Evolutionary conservation across 2,113 vertebrate genomes (phyloP).

Genomic region (Pleuronectes platessa): DNA sequence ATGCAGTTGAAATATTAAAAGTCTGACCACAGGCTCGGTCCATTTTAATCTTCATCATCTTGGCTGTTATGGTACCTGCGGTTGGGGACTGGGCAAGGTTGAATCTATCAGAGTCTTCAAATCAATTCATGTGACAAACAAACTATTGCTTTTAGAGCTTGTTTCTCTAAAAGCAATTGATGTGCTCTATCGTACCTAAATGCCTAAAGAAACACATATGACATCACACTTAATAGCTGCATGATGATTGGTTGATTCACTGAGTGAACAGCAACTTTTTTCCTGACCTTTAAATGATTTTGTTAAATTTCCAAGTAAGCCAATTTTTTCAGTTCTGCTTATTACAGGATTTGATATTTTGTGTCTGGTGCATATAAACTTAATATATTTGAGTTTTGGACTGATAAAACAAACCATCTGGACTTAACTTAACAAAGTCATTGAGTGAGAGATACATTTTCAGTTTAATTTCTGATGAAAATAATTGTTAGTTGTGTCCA

Average conservation of each 20-base stretch:
- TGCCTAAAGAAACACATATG: neutral
- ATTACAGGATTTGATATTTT: neutral
- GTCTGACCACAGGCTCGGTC: too few species aligned
- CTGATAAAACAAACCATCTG: too few species aligned
- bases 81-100: too few species aligned
- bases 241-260: too few species aligned
- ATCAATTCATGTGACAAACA: too few species aligned
- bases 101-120: too few species aligned
- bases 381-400: too few species aligned
- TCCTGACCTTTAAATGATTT: neutral
- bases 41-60: neutral
- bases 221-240: neutral
- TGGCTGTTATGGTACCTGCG: neutral
- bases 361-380: too few species aligned
- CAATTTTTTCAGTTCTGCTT: neutral
- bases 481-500: neutral
- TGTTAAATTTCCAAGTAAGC: neutral
- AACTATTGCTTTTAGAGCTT: neutral
- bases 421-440: too few species aligned
- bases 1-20: constrained; percentile 4
- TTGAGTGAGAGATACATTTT: too few species aligned
- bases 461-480: too few species aligned
- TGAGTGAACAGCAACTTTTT: neutral
- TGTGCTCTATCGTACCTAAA: neutral
- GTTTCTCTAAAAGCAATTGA: neutral